These are phyloP conservation scores for Platerodrilus igneus DNA, from an alignment of 2,888 invertebrate genomes.

Conservation along the genomic window DNA sequence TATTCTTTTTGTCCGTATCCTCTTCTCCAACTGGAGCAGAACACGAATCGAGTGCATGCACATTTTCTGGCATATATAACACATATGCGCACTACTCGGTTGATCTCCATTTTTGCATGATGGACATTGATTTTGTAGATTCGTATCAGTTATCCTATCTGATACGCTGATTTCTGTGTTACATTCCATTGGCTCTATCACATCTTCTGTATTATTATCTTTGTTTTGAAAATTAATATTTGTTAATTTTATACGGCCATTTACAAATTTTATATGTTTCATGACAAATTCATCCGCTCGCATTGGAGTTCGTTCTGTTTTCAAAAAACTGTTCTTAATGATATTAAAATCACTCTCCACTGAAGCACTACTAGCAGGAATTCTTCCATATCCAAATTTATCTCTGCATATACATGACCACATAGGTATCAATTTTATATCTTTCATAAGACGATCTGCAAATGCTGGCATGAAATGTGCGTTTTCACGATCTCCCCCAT, in stretches of 20 bases:
- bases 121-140: background rate
- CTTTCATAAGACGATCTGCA: constrained; percentile 6
- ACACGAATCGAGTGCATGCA: constrained; percentile 8
- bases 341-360: constrained; percentile 11
- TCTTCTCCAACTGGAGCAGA: constrained; percentile 9
- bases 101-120: constrained; percentile 9
- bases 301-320: constrained; percentile 1
- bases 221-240: background rate
- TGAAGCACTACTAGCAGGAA: constrained; percentile 12
- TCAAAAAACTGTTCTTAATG: constrained; percentile 8
- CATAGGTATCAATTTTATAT: constrained; percentile 9
- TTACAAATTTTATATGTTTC: constrained; percentile 8
- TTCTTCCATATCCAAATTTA: constrained; percentile 11
- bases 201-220: background rate
- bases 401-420: constrained; percentile 8
- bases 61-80: constrained; percentile 9
- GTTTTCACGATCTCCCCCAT: constrained; percentile 8
- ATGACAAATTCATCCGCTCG: constrained; percentile 4
- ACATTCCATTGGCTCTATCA: background rate
- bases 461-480: constrained; percentile 7
- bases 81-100: constrained; percentile 6
- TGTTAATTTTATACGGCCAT: constrained; percentile 7
- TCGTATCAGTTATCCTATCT: background rate
- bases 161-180: background rate
- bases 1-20: constrained; percentile 3